A percentile compares a stretch with the other conserved stretches of the same genome.
Conservation (phyloP, 1,140 invertebrate species). For the Mizuhopecten yessoensis region DNA sequence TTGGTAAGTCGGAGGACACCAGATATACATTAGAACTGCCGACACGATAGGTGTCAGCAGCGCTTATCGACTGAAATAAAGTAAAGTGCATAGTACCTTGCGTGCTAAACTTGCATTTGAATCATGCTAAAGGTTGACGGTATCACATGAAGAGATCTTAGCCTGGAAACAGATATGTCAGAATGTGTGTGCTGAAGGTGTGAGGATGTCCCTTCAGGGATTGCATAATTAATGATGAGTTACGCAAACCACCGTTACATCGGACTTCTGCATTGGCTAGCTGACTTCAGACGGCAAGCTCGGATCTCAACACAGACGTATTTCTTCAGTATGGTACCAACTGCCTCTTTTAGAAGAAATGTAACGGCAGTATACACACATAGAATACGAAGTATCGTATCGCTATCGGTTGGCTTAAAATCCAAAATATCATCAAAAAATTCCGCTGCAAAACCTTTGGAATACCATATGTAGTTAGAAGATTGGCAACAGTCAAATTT, state of each 20-base stretch:
- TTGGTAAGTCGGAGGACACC: slow-evolving; percentile 3
- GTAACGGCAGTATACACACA: too few species aligned
- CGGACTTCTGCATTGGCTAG: neutral
- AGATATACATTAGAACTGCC: neutral
- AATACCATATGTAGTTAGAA: too few species aligned
- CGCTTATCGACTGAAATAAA: neutral
- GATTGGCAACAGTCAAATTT: too few species aligned
- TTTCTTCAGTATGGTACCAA: too few species aligned
- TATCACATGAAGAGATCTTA: slow-evolving; percentile 27
- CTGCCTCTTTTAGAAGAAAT: too few species aligned
- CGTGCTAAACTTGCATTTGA: neutral
- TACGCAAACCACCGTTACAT: neutral
- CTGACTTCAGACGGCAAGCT: neutral
- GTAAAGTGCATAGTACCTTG: slow-evolving; percentile 16
- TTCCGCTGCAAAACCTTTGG: too few species aligned
- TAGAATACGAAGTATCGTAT: too few species aligned
- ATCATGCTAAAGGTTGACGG: neutral
- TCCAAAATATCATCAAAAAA: too few species aligned
- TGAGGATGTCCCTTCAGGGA: neutral
- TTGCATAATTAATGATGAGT: neutral
- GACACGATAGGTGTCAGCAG: neutral
- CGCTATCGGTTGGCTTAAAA: too few species aligned
- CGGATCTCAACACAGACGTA: too few species aligned
- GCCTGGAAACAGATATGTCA: slow-evolving; percentile 4
- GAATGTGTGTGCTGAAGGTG: neutral